Percentiles rank a stretch among this genome's conserved stretches.
These are phyloP conservation scores for Typhlichthys eigenmanni DNA, from an alignment of 2,797 vertebrate genomes.

Conservation along the genomic window DNA sequence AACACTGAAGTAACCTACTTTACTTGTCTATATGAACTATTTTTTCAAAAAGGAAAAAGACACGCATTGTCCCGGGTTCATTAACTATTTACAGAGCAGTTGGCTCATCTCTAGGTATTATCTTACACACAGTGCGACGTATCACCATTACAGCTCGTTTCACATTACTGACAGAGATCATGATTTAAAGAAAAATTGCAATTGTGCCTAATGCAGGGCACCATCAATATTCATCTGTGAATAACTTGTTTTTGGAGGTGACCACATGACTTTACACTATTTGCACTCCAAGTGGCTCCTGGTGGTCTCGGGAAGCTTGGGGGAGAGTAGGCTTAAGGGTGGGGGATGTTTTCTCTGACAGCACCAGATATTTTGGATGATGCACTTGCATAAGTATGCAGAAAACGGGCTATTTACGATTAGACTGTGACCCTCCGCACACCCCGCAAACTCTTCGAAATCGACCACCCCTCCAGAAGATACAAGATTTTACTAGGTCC, in stretches of 20 bases:
- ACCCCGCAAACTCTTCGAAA: slow-evolving; percentile 32
- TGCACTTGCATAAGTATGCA: slow-evolving; percentile 55
- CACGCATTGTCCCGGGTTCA: slow-evolving; percentile 57
- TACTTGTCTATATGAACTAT: slow-evolving; percentile 13
- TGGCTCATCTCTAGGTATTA: slow-evolving; percentile 60
- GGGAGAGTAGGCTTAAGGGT: background rate
- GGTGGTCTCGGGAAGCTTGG: slow-evolving; percentile 1
- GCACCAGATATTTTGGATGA: slow-evolving; percentile 51
- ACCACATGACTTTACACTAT: background rate
- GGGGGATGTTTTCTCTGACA: background rate
- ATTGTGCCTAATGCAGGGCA: slow-evolving; percentile 1
- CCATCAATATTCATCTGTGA: background rate
- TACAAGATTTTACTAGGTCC: slow-evolving; percentile 64
- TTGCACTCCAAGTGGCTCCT: background rate
- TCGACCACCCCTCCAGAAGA: slow-evolving; percentile 53
- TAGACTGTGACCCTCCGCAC: slow-evolving; percentile 60
- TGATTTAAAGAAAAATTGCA: slow-evolving; percentile 45
- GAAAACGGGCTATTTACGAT: slow-evolving; percentile 62
- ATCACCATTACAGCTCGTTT: slow-evolving; percentile 61
- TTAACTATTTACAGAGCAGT: slow-evolving; percentile 71
- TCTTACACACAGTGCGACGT: slow-evolving; percentile 62
- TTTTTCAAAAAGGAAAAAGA: slow-evolving; percentile 27
- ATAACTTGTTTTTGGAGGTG: slow-evolving; percentile 13
- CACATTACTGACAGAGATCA: slow-evolving; percentile 60
- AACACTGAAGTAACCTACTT: background rate